phyloP scores from a whole-genome alignment of 2,888 invertebrate genomes.

The Patella ulyssiponensis region DNA sequence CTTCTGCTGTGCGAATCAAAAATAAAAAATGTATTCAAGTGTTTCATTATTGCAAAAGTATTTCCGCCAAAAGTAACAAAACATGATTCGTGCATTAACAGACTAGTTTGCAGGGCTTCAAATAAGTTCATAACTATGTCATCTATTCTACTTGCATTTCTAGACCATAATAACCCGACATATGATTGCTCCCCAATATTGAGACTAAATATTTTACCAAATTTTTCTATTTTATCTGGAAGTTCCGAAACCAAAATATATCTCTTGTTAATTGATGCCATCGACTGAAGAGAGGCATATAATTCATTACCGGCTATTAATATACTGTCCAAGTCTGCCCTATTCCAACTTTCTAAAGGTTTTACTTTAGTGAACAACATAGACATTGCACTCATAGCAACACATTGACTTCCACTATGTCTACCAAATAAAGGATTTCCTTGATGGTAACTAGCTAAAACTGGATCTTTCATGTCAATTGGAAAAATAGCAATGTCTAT shows the following conservation, averaged over 20 bases:
- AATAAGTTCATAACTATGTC: not conserved
- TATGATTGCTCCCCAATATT: no score
- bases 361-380: not conserved
- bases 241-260: no score
- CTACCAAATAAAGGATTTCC: not conserved
- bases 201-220: no score
- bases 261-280: no score
- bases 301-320: not conserved
- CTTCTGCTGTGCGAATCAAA: not conserved
- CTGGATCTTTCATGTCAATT: no score
- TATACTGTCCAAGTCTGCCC: not conserved
- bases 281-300: not conserved
- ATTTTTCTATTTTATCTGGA: no score
- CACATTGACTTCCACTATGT: not conserved
- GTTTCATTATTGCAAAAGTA: constrained; percentile 6
- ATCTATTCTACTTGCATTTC: not conserved
- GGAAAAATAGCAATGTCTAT: no score
- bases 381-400: not conserved
- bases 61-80: not conserved
- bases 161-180: no score
- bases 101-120: not conserved
- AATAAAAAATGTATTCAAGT: not conserved
- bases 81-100: not conserved
- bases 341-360: not conserved
- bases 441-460: not conserved